Evolutionary conservation across 2,797 vertebrate species (phyloP), one percentile per base, ranked within the genome.

Genomic region (Pogonophryne albipinna): DNA sequence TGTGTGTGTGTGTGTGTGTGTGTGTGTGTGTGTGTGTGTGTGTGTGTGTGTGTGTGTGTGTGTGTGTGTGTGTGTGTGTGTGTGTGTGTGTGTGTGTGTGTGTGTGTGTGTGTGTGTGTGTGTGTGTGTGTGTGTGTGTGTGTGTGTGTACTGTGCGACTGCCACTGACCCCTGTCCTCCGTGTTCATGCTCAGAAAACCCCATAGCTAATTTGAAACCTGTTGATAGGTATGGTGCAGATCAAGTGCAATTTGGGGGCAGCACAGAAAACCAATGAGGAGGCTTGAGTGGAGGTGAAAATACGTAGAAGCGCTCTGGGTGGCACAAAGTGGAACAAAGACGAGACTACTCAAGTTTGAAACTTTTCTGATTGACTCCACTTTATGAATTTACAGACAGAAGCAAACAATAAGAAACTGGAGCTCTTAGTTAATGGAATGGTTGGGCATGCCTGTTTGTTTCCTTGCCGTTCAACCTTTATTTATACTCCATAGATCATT

Each of bases 221-320:
- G 88, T 83, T 89, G 87, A 90, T 83, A 69, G 79, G 80, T 79
- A 86, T 31, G 85, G 66, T 71, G 79, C 85, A 87, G 84, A 86
- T 85, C 79, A 78, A 89, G 83, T 78, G 67, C 71, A 88, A 60
- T 80, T 76, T 60, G 45, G 65, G 56, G 74, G 70, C 62, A 51
- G 31, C 45, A 46, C 50, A 66, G 56, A 79, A 80, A 67, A 80
- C 83, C 70, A 69, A 31, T 1, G 15, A 47, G 49, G 50, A 74
- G 51, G 61, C 2, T 1, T 20, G 52, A 61, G 60, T 1, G 10
- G 19, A 71, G 38, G 23, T 4, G n/a, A 34, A 59, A 65, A 45
- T 13, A 64, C 0, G 5, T 41, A 9, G 9, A 58, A 47, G 51
- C 7, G 5, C 52, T 52, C 20, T 74, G 57, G 49, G 59, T 74